These are phyloP conservation scores for Phenacoccus solenopsis DNA, from an alignment of 1,140 invertebrate genomes.

Conservation along the genomic window DNA sequence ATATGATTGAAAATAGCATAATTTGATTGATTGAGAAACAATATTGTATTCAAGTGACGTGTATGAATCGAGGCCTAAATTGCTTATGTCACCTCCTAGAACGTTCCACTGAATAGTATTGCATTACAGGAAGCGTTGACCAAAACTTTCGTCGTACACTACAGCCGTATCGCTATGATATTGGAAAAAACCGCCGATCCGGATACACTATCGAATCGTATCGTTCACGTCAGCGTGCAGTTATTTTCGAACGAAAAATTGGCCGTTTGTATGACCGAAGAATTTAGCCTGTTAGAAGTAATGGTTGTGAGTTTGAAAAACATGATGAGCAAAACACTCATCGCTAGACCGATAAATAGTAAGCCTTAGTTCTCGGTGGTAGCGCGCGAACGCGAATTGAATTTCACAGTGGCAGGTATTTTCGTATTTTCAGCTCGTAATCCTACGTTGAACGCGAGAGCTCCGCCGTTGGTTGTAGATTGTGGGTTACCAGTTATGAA, in stretches of 20 bases:
- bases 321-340: slow-evolving; percentile 86
- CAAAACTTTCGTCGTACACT: slow-evolving; percentile 87
- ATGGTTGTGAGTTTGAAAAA: slow-evolving; percentile 86
- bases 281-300: slow-evolving; percentile 78
- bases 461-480: slow-evolving; percentile 62
- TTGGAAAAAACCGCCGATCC: slow-evolving; percentile 72
- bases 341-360: slow-evolving; percentile 76
- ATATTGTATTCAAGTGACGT: no score
- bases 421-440: background rate
- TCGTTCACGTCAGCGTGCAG: slow-evolving; percentile 93
- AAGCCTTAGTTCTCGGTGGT: slow-evolving; percentile 29
- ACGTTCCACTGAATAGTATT: background rate
- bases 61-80: no score
- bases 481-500: slow-evolving; percentile 85
- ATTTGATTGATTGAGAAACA: no score
- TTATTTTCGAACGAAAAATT: slow-evolving; percentile 88
- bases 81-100: background rate
- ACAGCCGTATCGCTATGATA: slow-evolving; percentile 83
- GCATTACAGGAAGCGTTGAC: slow-evolving; percentile 69
- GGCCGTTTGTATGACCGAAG: slow-evolving; percentile 77
- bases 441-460: background rate
- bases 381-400: background rate
- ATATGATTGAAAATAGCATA: no score
- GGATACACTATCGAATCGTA: slow-evolving; percentile 82
- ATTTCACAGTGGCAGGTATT: background rate